A percentile compares a stretch with the other conserved stretches of the same genome.
These are phyloP conservation scores for Cephonodes hylas DNA, from an alignment of 2,888 invertebrate genomes.

Conservation along the genomic window DNA sequence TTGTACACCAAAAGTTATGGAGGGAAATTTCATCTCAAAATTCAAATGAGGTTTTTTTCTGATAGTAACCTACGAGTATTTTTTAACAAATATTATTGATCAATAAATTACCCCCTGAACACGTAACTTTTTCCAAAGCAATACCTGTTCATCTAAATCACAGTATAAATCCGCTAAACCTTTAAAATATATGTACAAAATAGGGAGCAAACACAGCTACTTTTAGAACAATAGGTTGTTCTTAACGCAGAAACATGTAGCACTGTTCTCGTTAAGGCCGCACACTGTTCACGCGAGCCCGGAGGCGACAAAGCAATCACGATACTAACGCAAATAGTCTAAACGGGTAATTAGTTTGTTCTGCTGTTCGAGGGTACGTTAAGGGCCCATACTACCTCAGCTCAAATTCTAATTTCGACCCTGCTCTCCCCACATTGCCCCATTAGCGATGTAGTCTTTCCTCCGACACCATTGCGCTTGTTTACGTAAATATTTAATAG, in stretches of 20 bases:
- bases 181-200: constrained; percentile 2
- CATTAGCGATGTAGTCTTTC: neutral
- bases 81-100: too few species aligned
- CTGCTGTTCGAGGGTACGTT: constrained; percentile 46
- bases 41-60: neutral
- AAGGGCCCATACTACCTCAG: constrained; percentile 28
- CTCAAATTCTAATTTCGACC: neutral
- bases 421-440: neutral
- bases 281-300: constrained; percentile 42
- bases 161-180: neutral
- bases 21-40: neutral
- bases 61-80: neutral
- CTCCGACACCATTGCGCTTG: neutral
- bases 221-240: constrained; percentile 28
- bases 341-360: constrained; percentile 75
- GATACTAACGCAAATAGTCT: constrained; percentile 64
- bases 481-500: neutral
- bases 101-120: too few species aligned
- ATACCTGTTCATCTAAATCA: neutral
- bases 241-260: constrained; percentile 30
- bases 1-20: too few species aligned
- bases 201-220: constrained; percentile 14
- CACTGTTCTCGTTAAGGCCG: constrained; percentile 34
- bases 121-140: neutral
- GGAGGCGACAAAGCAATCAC: constrained; percentile 62